Percentiles rank a stretch among this genome's conserved stretches.
Evolutionary conservation across 2,888 invertebrate species (phyloP).

Genomic region (Cloeon dipterum): DNA sequence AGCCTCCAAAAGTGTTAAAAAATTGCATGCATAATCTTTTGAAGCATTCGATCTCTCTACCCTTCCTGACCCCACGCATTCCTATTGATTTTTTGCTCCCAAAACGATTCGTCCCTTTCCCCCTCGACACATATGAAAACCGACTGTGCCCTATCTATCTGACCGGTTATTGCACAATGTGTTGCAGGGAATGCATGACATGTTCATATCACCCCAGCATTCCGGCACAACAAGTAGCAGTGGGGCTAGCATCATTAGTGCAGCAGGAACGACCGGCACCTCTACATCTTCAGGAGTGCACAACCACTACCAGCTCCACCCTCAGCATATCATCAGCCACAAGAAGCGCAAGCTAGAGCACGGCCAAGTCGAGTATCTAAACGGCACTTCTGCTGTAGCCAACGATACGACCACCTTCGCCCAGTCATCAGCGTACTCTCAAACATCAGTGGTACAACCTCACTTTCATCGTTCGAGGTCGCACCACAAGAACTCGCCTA

Average conservation of each 20-base stretch:
- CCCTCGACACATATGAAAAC: background rate
- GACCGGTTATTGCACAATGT: background rate
- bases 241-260: too few species aligned
- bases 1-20: too few species aligned
- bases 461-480: too few species aligned
- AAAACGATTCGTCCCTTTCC: background rate
- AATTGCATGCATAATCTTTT: too few species aligned
- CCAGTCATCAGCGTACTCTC: constrained; percentile 20
- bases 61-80: too few species aligned
- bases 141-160: background rate
- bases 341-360: constrained; percentile 17
- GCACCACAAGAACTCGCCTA: constrained; percentile 10
- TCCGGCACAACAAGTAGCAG: constrained; percentile 21
- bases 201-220: constrained; percentile 50
- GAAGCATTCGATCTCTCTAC: too few species aligned
- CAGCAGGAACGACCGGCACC: background rate
- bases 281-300: too few species aligned
- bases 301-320: too few species aligned
- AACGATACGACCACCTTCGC: constrained; percentile 19
- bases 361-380: constrained; percentile 8
- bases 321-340: too few species aligned
- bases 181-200: constrained; percentile 67
- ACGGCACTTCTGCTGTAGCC: constrained; percentile 10
- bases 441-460: too few species aligned
- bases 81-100: background rate